Conservation (phyloP, 2,888 invertebrate species). For the Drosophila anomalata region DNA sequence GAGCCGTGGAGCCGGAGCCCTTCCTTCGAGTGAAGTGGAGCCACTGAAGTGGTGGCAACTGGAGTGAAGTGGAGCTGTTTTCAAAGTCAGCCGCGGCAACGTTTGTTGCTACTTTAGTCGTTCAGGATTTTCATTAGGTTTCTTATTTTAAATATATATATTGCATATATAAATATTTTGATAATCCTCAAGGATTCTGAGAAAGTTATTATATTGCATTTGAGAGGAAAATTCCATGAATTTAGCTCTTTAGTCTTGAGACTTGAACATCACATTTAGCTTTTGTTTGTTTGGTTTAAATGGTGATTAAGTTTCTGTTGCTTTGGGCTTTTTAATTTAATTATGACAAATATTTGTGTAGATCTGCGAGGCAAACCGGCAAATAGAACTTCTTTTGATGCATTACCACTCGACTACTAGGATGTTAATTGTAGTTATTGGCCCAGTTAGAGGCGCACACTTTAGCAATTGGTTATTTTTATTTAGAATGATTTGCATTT, state of each 20-base stretch:
- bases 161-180: conserved; percentile 43
- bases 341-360: not conserved
- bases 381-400: not conserved
- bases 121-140: conserved; percentile 43
- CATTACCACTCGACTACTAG: conserved; percentile 9
- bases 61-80: conserved; percentile 64
- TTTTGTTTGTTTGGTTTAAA: not conserved
- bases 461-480: conserved; percentile 26
- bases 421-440: conserved; percentile 2
- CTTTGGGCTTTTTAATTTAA: conserved; percentile 1
- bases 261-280: not conserved
- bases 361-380: conserved; percentile 1
- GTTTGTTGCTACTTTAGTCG: conserved; percentile 58
- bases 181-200: conserved; percentile 51
- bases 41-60: conserved; percentile 46
- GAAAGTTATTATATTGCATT: conserved; percentile 29
- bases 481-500: conserved; percentile 37
- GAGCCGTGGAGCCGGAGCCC: conserved; percentile 11
- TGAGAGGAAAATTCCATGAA: conserved; percentile 4
- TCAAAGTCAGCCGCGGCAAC: conserved; percentile 70
- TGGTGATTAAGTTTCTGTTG: not conserved
- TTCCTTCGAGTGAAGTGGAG: conserved; percentile 34
- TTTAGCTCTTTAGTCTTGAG: not conserved
- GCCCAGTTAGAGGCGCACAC: conserved; percentile 13
- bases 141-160: conserved; percentile 54